Evolutionary conservation across 2,797 vertebrate species (phyloP).

Genomic region (Hemitrygon akajei): DNA sequence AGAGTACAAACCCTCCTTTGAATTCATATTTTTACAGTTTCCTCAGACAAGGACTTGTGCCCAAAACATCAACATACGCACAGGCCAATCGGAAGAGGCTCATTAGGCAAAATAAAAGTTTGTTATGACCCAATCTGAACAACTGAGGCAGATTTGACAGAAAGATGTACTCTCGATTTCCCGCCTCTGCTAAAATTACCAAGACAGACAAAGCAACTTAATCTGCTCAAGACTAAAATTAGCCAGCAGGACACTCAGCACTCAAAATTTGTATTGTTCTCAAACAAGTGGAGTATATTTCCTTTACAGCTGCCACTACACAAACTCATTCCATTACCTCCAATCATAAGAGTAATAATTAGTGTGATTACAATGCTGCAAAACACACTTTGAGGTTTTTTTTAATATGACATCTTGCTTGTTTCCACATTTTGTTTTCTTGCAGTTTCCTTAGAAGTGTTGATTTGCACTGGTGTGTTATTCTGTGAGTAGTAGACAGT

Average conservation of each 20-base stretch:
- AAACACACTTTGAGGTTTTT: neutral
- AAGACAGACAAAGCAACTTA: constrained; percentile 12
- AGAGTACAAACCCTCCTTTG: neutral
- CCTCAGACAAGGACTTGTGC: neutral
- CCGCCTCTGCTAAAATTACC: constrained; percentile 6
- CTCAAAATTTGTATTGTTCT: neutral
- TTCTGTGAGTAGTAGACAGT: neutral
- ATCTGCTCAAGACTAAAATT: constrained; percentile 1
- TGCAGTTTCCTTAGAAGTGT: neutral
- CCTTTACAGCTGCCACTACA: neutral
- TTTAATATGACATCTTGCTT: neutral
- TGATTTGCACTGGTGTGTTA: neutral
- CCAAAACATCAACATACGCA: constrained; percentile 24
- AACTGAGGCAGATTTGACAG: constrained; percentile 7
- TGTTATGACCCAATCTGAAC: constrained; percentile 9
- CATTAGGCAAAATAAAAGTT: constrained; percentile 25
- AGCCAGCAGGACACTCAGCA: neutral
- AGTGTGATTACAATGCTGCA: constrained; percentile 10
- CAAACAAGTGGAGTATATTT: neutral
- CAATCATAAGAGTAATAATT: neutral
- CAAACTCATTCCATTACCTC: neutral
- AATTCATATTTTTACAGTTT: neutral
- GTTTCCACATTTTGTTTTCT: neutral
- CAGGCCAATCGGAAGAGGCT: constrained; percentile 33
- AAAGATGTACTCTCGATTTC: neutral